Conservation (phyloP, 2,113 vertebrate species). For the Probosciger aterrimus region DNA sequence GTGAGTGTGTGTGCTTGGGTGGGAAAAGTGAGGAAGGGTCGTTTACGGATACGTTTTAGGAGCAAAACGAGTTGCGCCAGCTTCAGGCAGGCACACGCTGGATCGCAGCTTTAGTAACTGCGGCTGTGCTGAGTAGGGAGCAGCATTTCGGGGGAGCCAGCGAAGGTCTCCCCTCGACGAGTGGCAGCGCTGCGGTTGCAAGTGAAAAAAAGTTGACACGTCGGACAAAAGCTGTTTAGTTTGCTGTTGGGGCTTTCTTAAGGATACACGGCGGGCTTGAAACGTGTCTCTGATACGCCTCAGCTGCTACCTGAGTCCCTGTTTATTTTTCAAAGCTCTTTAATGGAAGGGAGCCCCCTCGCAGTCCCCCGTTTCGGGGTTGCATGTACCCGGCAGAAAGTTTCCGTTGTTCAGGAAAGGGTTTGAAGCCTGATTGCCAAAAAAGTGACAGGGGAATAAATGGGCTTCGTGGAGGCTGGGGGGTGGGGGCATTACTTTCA, state of each 20-base stretch:
- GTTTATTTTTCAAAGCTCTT: constrained; percentile 60
- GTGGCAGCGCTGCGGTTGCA: neutral
- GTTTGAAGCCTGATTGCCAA: constrained; percentile 51
- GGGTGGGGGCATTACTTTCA: constrained; percentile 49
- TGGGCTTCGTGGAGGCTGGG: constrained; percentile 36
- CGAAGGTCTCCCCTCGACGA: neutral
- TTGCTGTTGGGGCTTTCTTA: neutral
- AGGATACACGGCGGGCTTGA: neutral
- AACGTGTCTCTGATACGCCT: constrained; percentile 16
- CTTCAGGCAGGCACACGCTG: neutral
- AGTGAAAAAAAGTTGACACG: neutral
- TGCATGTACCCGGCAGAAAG: constrained; percentile 53
- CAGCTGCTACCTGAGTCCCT: constrained; percentile 59
- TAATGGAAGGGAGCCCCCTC: constrained; percentile 38
- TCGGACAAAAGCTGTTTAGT: neutral
- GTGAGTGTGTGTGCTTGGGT: neutral
- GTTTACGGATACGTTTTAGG: fast-evolving
- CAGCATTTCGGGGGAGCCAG: neutral
- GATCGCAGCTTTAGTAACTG: neutral
- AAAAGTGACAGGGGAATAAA: constrained; percentile 66
- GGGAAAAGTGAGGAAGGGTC: neutral
- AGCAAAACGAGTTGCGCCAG: neutral
- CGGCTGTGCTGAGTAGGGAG: neutral
- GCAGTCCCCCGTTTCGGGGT: neutral
- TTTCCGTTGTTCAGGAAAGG: constrained; percentile 61